Evolutionary conservation across 2,113 vertebrate genomes (phyloP).

Genomic region (Irena cyanogastra): DNA sequence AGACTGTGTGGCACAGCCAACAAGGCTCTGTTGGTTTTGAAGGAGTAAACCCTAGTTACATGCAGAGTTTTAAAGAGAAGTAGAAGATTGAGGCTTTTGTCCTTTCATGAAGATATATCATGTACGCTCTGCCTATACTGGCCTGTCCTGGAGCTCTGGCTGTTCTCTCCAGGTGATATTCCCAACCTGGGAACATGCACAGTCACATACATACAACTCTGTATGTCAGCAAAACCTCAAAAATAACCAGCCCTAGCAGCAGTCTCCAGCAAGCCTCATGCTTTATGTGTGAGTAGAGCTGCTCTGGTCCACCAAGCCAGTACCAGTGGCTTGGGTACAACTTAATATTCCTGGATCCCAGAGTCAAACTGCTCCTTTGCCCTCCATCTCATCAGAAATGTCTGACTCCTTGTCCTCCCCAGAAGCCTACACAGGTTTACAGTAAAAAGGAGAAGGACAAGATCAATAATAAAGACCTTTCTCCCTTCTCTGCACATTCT

Average conservation of each 20-base stretch:
- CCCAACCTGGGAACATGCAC: neutral
- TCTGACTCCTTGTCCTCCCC: neutral
- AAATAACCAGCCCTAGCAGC: neutral
- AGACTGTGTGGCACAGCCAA: neutral
- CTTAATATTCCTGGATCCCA: neutral
- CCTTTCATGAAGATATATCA: neutral
- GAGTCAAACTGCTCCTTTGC: neutral
- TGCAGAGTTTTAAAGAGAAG: neutral
- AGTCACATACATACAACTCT: neutral
- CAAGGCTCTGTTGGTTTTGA: neutral
- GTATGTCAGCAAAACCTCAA: neutral
- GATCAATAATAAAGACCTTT: neutral
- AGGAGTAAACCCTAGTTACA: neutral
- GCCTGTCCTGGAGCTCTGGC: neutral
- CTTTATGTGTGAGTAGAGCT: neutral
- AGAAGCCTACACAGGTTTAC: neutral
- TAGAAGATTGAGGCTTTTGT: neutral
- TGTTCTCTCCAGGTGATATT: neutral
- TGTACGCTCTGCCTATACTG: neutral
- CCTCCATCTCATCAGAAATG: neutral
- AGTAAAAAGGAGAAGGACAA: neutral
- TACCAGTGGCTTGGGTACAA: neutral
- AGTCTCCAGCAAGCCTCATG: rapidly evolving
- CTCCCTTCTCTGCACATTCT: neutral
- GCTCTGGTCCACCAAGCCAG: neutral